Percentiles rank a stretch among this genome's conserved stretches.
These are phyloP conservation scores for Drosophila eugracilis DNA, from an alignment of 1,140 invertebrate genomes.

Conservation along the genomic window DNA sequence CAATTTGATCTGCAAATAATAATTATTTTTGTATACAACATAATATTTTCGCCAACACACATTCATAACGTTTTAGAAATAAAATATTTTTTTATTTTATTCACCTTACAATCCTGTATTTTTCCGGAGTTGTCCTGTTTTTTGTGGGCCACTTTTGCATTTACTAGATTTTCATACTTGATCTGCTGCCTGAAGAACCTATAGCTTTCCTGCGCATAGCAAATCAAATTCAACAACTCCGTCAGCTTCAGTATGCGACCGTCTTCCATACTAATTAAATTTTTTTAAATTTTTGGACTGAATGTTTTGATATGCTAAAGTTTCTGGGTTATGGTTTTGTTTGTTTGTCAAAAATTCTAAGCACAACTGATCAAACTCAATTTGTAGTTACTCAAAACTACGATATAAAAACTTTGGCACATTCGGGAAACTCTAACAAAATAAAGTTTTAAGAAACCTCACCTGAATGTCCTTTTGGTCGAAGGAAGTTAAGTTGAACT, in stretches of 20 bases:
- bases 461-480: too few species aligned
- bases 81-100: too few species aligned
- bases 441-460: too few species aligned
- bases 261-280: conserved; percentile 28
- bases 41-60: too few species aligned
- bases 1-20: too few species aligned
- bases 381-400: background rate
- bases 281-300: background rate
- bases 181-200: conserved; percentile 23
- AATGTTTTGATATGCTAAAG: background rate
- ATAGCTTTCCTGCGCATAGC: conserved; percentile 11
- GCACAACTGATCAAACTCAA: too few species aligned
- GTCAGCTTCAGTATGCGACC: conserved; percentile 15
- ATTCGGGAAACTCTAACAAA: too few species aligned
- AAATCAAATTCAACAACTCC: conserved; percentile 17
- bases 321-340: background rate
- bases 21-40: too few species aligned
- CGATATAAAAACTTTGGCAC: background rate
- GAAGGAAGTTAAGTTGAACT: too few species aligned
- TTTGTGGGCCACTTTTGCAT: background rate
- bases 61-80: too few species aligned
- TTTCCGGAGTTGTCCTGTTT: conserved; percentile 23
- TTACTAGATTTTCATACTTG: background rate
- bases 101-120: conserved; percentile 15
- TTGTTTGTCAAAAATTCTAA: background rate